These are phyloP conservation scores for Numida meleagris DNA, from an alignment of 2,113 vertebrate species.

Conservation along the genomic window DNA sequence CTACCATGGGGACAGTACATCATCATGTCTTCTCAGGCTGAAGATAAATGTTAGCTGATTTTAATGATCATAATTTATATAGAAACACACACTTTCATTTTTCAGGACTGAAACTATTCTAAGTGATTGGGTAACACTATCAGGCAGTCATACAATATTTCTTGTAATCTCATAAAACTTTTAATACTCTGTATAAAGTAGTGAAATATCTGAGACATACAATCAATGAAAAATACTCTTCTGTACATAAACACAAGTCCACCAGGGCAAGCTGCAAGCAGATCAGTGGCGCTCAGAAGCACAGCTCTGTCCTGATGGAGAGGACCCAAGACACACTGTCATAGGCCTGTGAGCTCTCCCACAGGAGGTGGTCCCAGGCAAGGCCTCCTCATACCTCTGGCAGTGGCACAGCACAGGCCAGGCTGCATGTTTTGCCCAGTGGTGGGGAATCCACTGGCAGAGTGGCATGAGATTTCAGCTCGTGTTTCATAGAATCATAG, in stretches of 20 bases:
- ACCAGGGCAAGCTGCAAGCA: neutral
- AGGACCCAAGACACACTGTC: neutral
- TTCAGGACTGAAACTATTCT: neutral
- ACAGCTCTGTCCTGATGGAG: constrained; percentile 27
- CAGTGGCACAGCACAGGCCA: neutral
- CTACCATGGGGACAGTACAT: neutral
- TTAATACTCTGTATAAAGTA: neutral
- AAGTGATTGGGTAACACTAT: neutral
- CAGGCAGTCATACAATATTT: neutral
- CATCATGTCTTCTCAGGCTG: constrained; percentile 7
- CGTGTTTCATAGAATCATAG: neutral
- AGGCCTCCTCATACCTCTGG: too few species aligned
- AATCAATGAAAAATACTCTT: neutral
- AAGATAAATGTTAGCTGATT: constrained; percentile 10
- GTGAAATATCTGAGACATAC: neutral
- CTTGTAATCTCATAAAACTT: neutral
- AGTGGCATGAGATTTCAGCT: neutral
- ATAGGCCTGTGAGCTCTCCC: too few species aligned
- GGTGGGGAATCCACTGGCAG: neutral
- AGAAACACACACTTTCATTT: constrained; percentile 11
- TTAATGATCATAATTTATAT: neutral
- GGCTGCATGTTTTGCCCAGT: neutral
- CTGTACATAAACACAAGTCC: neutral
- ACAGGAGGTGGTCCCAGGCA: too few species aligned
- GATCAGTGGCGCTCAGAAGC: neutral